Percentiles rank a stretch among this genome's conserved stretches.
These are phyloP conservation scores for Spinus pinus DNA, from an alignment of 2,797 vertebrate genomes.

Conservation along the genomic window DNA sequence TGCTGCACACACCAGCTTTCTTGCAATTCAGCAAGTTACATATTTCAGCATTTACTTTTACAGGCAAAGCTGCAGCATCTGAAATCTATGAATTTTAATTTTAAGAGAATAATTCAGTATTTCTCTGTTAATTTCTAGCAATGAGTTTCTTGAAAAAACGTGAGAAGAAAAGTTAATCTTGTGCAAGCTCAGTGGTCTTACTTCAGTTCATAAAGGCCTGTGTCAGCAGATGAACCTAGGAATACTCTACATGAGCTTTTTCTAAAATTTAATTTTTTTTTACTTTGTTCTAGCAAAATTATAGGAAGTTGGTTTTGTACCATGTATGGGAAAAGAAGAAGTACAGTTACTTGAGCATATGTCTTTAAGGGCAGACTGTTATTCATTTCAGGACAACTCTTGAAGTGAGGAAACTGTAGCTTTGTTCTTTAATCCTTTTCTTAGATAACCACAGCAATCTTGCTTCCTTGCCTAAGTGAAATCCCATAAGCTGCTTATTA, in stretches of 20 bases:
- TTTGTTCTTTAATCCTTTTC: constrained; percentile 6
- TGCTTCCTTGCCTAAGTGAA: constrained; percentile 9
- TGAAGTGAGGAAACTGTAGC: not conserved
- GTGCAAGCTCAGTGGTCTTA: not conserved
- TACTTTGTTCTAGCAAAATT: not conserved
- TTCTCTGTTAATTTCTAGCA: not conserved
- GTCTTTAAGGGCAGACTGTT: not conserved
- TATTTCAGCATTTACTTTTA: not conserved
- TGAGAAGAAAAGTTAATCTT: not conserved
- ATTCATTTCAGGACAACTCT: not conserved
- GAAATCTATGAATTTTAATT: not conserved
- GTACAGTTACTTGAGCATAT: not conserved
- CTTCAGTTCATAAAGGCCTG: not conserved
- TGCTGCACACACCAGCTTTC: not conserved
- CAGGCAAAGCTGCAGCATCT: not conserved
- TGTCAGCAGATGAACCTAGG: not conserved
- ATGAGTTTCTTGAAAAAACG: not conserved
- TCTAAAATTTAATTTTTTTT: not conserved
- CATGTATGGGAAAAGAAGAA: not conserved
- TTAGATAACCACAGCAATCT: constrained; percentile 41
- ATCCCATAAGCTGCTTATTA: constrained; percentile 44
- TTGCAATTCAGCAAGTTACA: not conserved
- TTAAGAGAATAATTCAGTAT: not conserved
- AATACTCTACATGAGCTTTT: not conserved
- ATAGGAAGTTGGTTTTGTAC: not conserved